These are phyloP conservation scores for Limnephilus marmoratus DNA, from an alignment of 2,888 invertebrate genomes.

Conservation along the genomic window DNA sequence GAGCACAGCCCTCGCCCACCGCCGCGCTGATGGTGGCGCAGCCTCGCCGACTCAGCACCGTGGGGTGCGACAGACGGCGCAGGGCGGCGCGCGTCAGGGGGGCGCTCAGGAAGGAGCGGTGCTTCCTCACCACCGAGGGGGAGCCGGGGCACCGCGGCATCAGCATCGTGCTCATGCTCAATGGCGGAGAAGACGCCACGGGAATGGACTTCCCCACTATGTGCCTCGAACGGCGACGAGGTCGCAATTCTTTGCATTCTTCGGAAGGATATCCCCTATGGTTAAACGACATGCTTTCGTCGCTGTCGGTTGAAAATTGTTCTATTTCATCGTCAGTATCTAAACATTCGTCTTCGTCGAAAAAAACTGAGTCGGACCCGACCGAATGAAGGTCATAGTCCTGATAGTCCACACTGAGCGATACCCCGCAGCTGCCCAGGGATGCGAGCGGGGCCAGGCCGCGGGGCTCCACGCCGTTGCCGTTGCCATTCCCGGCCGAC, in stretches of 20 bases:
- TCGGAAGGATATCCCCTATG: constrained; percentile 62
- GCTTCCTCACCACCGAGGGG: constrained; percentile 63
- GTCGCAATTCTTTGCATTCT: constrained; percentile 63
- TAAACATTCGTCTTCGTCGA: constrained; percentile 80
- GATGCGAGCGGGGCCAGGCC: constrained; percentile 88
- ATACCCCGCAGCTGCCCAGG: constrained; percentile 86
- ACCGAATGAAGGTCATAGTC: constrained; percentile 85
- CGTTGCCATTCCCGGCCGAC: constrained; percentile 17
- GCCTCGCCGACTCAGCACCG: constrained; percentile 60
- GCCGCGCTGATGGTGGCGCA: constrained; percentile 65
- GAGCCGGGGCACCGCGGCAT: constrained; percentile 59
- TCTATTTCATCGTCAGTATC: constrained; percentile 91
- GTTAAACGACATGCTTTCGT: constrained; percentile 73
- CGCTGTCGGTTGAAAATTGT: constrained; percentile 90
- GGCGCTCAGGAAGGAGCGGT: constrained; percentile 72
- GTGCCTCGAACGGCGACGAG: constrained; percentile 64
- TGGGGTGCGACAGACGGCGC: constrained; percentile 65
- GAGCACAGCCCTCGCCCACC: constrained; percentile 52
- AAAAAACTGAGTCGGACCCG: constrained; percentile 89
- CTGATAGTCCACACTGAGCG: constrained; percentile 80
- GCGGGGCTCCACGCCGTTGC: constrained; percentile 68
- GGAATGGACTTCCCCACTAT: constrained; percentile 69
- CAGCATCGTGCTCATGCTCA: constrained; percentile 53
- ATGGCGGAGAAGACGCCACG: constrained; percentile 68
- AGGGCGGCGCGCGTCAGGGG: constrained; percentile 72